Evolutionary conservation across 2,888 invertebrate species (phyloP), one percentile per base, ranked within the genome.

Genomic region (Deilephila porcellus): DNA sequence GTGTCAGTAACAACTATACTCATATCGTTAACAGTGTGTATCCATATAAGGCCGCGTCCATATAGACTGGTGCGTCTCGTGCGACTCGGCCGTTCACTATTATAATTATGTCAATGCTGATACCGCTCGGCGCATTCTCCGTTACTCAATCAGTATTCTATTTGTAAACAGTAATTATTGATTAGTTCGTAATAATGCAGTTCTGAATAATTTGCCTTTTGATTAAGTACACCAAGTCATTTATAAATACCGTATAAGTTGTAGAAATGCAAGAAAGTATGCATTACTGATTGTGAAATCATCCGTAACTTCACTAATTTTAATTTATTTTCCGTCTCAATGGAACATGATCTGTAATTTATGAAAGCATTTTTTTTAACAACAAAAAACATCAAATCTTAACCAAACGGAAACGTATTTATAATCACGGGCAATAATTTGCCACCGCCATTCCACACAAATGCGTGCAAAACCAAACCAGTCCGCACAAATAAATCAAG

Each of bases 401-500:
- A 25, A 60, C 29, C 20, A 11, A 37, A 37, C 3, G 63, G 5
- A 37, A n/a, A 20, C 34, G 17, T 20, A 60, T 14, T 17, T 37
- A 64, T 34, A 64, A 72, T 59, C 25, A 5, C 25, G 19, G 29
- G 19, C 34, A 73, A 73, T 67, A 25, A 19, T 67, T 45, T 59
- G 45, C 37, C 53, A 19, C 34, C 63, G 34, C 56, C 56, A 56
- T 72, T 72, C 53, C 56, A 73, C 59, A 56, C 72, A 59, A 72
- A 45, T 11, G 59, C 37, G 37, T 67, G 56, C 37, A 56, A 60
- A 34, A 59, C 25, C 32, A 59, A 73, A 71, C 32, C 37, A 56
- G 25, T 25, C 29, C 59, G 59, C 19, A 67, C n/a, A 67, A 45
- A 73, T 78, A 79, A 56, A 78, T 77, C 73, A 78, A 78, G 67